Base-by-base conservation (phyloP, 2,888 invertebrate genomes). In the Eulithis testata region DNA sequence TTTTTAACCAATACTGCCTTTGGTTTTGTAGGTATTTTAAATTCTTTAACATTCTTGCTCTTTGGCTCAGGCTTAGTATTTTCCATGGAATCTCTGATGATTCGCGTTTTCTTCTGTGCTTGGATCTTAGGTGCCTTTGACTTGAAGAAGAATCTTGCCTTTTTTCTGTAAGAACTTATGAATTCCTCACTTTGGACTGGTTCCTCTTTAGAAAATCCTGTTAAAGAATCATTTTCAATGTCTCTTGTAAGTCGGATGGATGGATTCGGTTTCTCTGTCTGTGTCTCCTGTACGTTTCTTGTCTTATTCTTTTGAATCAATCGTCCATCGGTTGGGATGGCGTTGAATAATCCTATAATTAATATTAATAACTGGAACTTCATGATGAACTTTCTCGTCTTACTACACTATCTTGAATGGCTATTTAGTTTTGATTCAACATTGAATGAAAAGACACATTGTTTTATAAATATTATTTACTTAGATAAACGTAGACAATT, bases 371-470 rank as follows among this genome's bases (percentile, higher is more conserved):
- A 67, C 65, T 73, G 66, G 47, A 71, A 61, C 77, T 78, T 77
- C 86, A 87, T 87, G 63, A 71, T 81, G 70, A 71, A 72, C 77
- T 75, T 71, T 71, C 76, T 76, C 73, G 69, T 70, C 76, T 64
- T 60, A 62, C 66, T 62, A 66, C 63, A 73, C 66, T 73, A 70
- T 60, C 72, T 59, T 69, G 76, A 90, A 87, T 90, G 86, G 75
- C 69, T 60, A 65, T 70, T 76, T 74, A 72, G 68, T 73, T 74
- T 75, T 83, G 78, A 76, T 76, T 76, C 72, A 78, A 73, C 66
- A 75, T 71, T 75, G 73, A 86, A 88, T 76, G 86, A 86, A 85
- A 88, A 86, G 86, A 83, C 70, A 63, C 40, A 36, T 69, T 76
- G 87, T 88, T 87, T 88, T 80, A 82, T 77, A 81, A 78, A 84